Base-by-base conservation (phyloP, 1,140 invertebrate species). In the Lucilia sericata region DNA sequence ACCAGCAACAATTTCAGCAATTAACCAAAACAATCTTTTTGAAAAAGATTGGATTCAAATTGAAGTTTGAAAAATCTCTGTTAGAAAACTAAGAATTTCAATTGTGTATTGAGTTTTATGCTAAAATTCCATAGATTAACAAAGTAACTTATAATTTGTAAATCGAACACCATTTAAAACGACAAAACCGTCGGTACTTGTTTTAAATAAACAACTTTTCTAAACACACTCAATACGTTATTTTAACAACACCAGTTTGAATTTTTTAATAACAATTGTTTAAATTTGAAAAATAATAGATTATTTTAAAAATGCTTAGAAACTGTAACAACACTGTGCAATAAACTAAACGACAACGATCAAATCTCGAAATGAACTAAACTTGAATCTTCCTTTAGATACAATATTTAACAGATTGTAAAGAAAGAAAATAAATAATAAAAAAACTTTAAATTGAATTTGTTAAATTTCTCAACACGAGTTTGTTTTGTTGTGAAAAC, bases 91-190 rank as follows among this genome's bases (percentile, higher is more conserved):
- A 70, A 70, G 21, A 51, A 80, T 51, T 80, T 25, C 76, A 12
- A 13, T 51, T 25, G n/a, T 19, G 9, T 12, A 12, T 70, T 19
- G 1, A 70, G 21, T 25, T 9, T 42, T 80, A 80, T 80, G 76
- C 76, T 80, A 80, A 80, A 80, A 80, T 80, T 80, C 76, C 76
- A 80, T 49, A 80, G 25, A 30, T 80, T 80, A 10, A 80, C 76
- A 17, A 80, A 80, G 17, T 80, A 80, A 51, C 76, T 80, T n/a
- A 80, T 80, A 2, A 80, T 80, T 80, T 80, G 76, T 49, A 80
- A 3, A 49, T 49, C 42, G 76, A 80, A 49, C 30, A 80, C 76
- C 76, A 80, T 80, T 80, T 80, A 80, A 80, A 70, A 76, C 42
- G 42, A 42, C 42, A 42, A 42, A 42, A 7, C 7, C 10, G 42